These are phyloP conservation scores for Paraplagusia blochii DNA, from an alignment of 2,113 vertebrate genomes.

Conservation along the genomic window DNA sequence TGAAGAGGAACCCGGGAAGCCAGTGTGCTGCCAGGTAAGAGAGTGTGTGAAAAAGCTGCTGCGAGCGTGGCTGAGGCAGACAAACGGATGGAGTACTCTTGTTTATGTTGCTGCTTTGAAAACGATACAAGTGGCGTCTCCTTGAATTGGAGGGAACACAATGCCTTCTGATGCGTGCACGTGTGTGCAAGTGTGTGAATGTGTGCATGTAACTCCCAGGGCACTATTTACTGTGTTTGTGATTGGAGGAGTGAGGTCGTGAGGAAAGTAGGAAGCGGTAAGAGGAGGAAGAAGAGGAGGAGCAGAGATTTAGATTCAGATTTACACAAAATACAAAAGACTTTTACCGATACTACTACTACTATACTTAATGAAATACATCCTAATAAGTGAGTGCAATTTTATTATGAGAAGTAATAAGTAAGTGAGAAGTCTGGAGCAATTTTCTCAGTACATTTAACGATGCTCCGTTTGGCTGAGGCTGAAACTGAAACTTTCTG, in stretches of 20 bases:
- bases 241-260: constrained; percentile 30
- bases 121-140: neutral
- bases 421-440: too few species aligned
- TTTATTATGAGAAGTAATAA: too few species aligned
- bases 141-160: constrained; percentile 6
- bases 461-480: too few species aligned
- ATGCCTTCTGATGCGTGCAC: constrained; percentile 15
- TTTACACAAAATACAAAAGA: neutral
- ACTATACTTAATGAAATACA: too few species aligned
- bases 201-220: constrained; percentile 16
- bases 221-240: constrained; percentile 28
- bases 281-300: constrained; percentile 24
- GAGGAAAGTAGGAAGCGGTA: constrained; percentile 6
- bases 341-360: too few species aligned
- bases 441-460: neutral
- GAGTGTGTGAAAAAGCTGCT: neutral
- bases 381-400: too few species aligned
- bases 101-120: constrained; percentile 23
- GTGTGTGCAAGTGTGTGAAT: constrained; percentile 1
- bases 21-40: constrained; percentile 66
- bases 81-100: constrained; percentile 5
- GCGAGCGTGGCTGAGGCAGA: neutral
- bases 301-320: constrained; percentile 26
- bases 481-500: too few species aligned
- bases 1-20: constrained; percentile 58